Conservation (phyloP, 1,140 invertebrate species). For the Eriocheir sinensis region DNA sequence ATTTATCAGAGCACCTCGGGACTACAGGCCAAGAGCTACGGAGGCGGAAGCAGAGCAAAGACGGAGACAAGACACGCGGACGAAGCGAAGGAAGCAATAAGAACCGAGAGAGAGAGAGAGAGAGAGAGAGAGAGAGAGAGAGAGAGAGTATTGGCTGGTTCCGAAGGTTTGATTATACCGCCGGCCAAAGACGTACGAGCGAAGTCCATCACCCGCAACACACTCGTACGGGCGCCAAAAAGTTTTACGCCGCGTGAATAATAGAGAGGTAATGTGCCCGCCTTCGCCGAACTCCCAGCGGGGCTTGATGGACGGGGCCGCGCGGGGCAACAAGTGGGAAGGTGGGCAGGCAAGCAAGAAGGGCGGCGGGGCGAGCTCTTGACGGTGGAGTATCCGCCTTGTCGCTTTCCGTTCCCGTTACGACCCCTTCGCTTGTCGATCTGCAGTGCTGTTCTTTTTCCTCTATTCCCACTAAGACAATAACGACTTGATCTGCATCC, state of each 20-base stretch:
- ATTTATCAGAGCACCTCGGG: not conserved
- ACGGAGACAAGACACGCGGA: not conserved
- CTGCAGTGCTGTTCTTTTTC: not conserved
- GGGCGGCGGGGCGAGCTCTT: not conserved
- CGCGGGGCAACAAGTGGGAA: not conserved
- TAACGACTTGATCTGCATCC: not conserved
- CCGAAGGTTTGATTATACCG: slow-evolving; percentile 2
- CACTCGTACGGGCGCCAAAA: not conserved
- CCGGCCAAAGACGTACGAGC: not conserved
- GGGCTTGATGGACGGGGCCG: not conserved
- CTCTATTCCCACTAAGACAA: not conserved
- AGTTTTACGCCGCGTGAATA: slow-evolving; percentile 5
- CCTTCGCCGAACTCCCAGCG: not conserved
- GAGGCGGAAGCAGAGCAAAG: too few relatives aligned
- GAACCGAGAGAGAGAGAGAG: not conserved
- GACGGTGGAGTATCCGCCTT: not conserved
- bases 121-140: not conserved
- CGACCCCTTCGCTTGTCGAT: not conserved
- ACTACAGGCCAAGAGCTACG: not conserved
- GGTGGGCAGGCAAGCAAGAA: not conserved
- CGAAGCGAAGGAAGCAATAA: not conserved
- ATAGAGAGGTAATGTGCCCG: slow-evolving; percentile 9
- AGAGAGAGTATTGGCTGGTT: not conserved
- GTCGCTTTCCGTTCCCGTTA: not conserved
- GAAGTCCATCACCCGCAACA: not conserved